Conservation (phyloP, 2,888 invertebrate species). For the Eucera pruinosa region DNA sequence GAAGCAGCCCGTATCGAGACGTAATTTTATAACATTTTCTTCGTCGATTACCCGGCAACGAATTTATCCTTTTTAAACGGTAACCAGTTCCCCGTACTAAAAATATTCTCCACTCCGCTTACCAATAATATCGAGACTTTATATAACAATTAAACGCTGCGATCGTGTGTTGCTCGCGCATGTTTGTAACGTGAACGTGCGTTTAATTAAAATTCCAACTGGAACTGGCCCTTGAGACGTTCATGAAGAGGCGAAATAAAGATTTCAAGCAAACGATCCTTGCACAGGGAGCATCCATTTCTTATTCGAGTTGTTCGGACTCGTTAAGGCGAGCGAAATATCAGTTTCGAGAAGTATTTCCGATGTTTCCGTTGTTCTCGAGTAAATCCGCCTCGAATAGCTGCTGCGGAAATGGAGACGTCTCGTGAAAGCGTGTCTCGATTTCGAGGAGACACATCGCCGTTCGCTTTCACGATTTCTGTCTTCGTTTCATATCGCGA, state of each 20-base stretch:
- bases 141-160: slow-evolving; percentile 22
- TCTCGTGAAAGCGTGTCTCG: slow-evolving; percentile 50
- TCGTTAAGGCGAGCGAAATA: neutral
- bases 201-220: slow-evolving; percentile 21
- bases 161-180: neutral
- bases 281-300: too few relatives aligned
- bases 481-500: slow-evolving; percentile 29
- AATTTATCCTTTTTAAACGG: slow-evolving; percentile 22
- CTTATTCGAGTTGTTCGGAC: neutral
- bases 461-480: slow-evolving; percentile 25
- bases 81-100: slow-evolving; percentile 14
- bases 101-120: neutral
- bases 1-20: too few relatives aligned
- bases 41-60: slow-evolving; percentile 1
- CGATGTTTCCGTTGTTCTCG: neutral
- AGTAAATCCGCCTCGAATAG: neutral
- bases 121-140: slow-evolving; percentile 31
- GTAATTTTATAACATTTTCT: slow-evolving; percentile 2
- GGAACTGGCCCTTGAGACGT: neutral
- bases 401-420: neutral
- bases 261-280: neutral
- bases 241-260: neutral
- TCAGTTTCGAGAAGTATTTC: slow-evolving; percentile 2
- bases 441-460: slow-evolving; percentile 31
- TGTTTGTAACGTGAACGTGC: neutral